These are phyloP conservation scores for Polydrusus cervinus DNA, from an alignment of 2,888 invertebrate genomes.

Conservation along the genomic window DNA sequence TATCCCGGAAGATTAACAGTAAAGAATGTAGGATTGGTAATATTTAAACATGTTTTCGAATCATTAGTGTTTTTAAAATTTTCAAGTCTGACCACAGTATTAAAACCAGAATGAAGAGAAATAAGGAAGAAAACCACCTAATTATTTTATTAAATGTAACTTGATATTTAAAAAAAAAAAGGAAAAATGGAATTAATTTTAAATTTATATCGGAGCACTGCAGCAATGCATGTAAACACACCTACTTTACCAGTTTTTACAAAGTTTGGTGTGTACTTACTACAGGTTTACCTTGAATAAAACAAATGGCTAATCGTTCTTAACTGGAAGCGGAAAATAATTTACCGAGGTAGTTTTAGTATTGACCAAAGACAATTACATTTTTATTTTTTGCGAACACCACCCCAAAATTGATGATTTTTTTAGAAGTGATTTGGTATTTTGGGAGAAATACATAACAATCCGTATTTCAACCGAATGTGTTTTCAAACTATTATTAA, in stretches of 20 bases:
- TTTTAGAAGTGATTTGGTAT: too few species aligned
- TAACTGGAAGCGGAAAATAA: too few species aligned
- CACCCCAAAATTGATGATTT: too few species aligned
- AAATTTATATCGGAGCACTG: conserved; percentile 4
- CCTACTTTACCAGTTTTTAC: conserved; percentile 11
- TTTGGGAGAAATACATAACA: too few species aligned
- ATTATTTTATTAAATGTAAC: background rate
- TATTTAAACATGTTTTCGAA: too few species aligned
- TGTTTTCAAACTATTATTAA: too few species aligned
- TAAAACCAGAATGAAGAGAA: background rate
- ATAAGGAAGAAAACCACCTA: conserved; percentile 5
- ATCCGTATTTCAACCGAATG: too few species aligned
- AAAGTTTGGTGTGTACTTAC: conserved; percentile 2
- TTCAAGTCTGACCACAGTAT: background rate
- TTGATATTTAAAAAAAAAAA: background rate
- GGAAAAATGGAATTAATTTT: background rate
- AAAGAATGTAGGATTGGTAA: too few species aligned
- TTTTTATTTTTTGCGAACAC: background rate
- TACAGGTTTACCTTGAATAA: conserved; percentile 31
- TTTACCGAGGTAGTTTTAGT: too few species aligned
- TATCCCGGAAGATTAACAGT: too few species aligned
- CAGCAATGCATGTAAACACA: conserved; percentile 16
- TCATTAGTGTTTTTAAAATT: too few species aligned
- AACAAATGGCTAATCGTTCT: background rate
- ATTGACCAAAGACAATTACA: too few species aligned